Conservation (phyloP, 2,113 vertebrate genomes). For the Sander vitreus region DNA sequence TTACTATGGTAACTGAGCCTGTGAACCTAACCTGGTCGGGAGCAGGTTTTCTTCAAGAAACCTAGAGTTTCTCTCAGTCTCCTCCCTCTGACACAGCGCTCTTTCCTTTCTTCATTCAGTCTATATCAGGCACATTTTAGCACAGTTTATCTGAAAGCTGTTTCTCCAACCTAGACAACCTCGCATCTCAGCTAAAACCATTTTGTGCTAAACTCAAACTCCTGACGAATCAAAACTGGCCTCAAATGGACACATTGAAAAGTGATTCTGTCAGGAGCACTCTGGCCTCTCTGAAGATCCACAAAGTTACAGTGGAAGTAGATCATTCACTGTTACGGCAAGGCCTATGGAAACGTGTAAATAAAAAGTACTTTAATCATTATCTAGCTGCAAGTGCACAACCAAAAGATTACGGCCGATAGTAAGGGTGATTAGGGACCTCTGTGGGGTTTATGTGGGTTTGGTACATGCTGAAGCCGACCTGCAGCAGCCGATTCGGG, state of each 20-base stretch:
- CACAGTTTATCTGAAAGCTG: background rate
- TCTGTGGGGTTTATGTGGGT: background rate
- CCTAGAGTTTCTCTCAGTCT: no score
- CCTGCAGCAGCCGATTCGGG: background rate
- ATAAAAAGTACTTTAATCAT: slow-evolving; percentile 14
- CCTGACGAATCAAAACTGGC: slow-evolving; percentile 38
- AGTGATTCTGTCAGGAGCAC: background rate
- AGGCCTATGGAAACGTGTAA: background rate
- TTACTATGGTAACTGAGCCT: no score
- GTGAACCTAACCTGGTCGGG: no score
- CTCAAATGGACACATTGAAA: slow-evolving; percentile 4
- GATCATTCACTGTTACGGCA: background rate
- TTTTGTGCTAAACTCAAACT: slow-evolving; percentile 36
- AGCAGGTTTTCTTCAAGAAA: no score
- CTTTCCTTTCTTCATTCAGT: no score
- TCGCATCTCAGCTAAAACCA: background rate
- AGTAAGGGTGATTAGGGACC: slow-evolving; percentile 15
- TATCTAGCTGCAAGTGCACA: slow-evolving; percentile 4
- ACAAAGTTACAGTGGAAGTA: background rate
- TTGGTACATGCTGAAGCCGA: background rate
- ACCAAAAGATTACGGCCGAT: slow-evolving; percentile 1
- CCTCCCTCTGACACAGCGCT: no score
- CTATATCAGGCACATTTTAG: no score
- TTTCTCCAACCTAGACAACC: background rate
- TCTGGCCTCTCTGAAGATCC: background rate